Percentiles rank a stretch among this genome's conserved stretches.
These are phyloP conservation scores for Brachyrhaphis roseni DNA, from an alignment of 2,797 vertebrate genomes.

Conservation along the genomic window DNA sequence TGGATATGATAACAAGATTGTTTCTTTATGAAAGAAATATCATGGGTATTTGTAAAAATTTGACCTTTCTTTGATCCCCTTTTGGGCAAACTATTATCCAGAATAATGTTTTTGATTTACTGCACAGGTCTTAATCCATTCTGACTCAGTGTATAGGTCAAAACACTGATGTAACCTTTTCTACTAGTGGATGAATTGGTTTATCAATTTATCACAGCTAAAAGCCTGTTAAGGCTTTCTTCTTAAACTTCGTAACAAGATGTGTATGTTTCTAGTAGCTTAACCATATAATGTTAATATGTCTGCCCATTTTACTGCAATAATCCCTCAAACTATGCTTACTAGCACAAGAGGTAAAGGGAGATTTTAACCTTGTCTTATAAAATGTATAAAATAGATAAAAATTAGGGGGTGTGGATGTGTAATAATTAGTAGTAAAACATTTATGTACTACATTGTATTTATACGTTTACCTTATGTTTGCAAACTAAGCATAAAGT, in stretches of 20 bases:
- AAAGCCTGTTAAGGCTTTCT: background rate
- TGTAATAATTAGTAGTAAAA: no score
- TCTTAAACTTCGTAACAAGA: background rate
- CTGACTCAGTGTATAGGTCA: background rate
- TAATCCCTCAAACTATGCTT: background rate
- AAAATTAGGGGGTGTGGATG: background rate
- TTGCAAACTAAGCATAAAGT: background rate
- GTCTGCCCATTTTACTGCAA: background rate
- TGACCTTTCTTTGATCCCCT: background rate
- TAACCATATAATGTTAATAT: background rate
- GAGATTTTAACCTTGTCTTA: no score
- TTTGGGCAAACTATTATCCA: slow-evolving; percentile 1
- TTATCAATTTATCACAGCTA: background rate
- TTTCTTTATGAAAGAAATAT: background rate
- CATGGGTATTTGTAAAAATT: background rate
- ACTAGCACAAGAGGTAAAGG: background rate
- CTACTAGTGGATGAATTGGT: background rate
- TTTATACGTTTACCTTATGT: background rate
- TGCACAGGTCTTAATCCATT: background rate
- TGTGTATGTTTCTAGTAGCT: background rate
- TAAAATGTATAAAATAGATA: background rate
- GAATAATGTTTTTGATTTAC: background rate
- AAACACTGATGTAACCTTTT: slow-evolving; percentile 2
- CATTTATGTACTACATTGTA: background rate
- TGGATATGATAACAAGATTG: background rate